These are phyloP conservation scores for Leguminivora glycinivorella DNA, from an alignment of 1,140 invertebrate genomes.

Conservation along the genomic window DNA sequence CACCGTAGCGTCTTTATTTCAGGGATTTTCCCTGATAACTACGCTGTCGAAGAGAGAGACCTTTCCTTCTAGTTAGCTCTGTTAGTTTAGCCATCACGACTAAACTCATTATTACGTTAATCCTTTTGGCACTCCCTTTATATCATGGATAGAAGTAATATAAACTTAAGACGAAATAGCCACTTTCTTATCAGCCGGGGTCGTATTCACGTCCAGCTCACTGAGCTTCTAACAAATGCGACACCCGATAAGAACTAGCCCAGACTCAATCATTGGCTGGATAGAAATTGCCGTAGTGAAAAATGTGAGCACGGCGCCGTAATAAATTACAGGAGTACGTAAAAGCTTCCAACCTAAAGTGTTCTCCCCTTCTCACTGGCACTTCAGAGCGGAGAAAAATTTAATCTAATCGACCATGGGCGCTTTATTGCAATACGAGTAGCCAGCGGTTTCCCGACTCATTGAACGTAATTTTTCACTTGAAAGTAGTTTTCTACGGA, in stretches of 20 bases:
- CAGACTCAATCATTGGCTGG: constrained; percentile 43
- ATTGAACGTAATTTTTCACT: constrained; percentile 1
- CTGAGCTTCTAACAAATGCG: constrained; percentile 37
- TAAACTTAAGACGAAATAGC: too few relatives aligned
- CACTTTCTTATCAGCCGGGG: neutral
- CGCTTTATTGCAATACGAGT: constrained; percentile 21
- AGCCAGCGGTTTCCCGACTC: neutral
- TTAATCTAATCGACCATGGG: constrained; percentile 26
- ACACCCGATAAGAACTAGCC: constrained; percentile 33
- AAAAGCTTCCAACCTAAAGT: constrained; percentile 41
- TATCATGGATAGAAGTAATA: too few relatives aligned
- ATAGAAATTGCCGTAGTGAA: constrained; percentile 46
- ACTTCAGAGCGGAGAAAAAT: constrained; percentile 38
- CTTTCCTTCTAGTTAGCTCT: too few relatives aligned
- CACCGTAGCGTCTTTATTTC: too few relatives aligned
- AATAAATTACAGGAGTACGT: constrained; percentile 58
- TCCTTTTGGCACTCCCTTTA: too few relatives aligned
- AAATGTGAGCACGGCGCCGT: constrained; percentile 40
- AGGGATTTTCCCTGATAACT: too few relatives aligned
- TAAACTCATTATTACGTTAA: too few relatives aligned
- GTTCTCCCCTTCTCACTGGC: constrained; percentile 30
- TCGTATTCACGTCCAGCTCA: constrained; percentile 19
- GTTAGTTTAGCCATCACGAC: too few relatives aligned
- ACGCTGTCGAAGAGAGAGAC: too few relatives aligned
- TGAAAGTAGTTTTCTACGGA: neutral